Evolutionary conservation across 2,888 invertebrate genomes (phyloP), one percentile per base, ranked within the genome.

Genomic region (Cremastinae sp.): DNA sequence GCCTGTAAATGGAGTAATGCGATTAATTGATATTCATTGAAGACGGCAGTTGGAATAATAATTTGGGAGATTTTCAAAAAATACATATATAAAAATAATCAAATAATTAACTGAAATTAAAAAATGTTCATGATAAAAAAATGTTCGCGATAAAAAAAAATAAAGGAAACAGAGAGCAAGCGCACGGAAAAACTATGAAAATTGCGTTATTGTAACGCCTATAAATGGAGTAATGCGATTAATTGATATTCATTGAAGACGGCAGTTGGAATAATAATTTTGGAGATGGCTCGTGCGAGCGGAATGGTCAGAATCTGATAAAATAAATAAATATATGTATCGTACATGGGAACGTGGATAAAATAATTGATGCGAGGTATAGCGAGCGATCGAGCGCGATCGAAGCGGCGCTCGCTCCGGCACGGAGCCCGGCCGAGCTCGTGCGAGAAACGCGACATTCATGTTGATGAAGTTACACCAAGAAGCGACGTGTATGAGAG

Each of bases 381-480:
- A 36, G n/a, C n/a, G n/a, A 70, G 53, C 12, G 34, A 53, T 18
- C 28, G 58, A 53, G 66, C 41, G 47, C 41, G 47, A 75, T 75
- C 65, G 49, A 66, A 61, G 12, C 66, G 51, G 62, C 51, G 65
- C 62, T 62, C 36, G 8, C 71, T 65, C 53, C 38, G 20, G 64
- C 43, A 14, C 62, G 54, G 51, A 56, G 38, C 28, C 28, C 28
- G 28, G 28, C 41, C 62, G 61, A 62, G 71, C 80, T 79, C 78
- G 77, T 78, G 80, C 77, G 75, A 74, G 77, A 75, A 75, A 78
- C 79, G 72, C 73, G 77, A 70, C 72, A 72, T 74, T 79, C 58
- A 71, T 79, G 70, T 79, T 77, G 72, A 79, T 75, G 65, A 71
- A 61, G 66, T 56, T 62, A 56, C 36, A 49, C 43, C 49, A 16